A percentile compares a stretch with the other conserved stretches of the same genome.
These are phyloP conservation scores for Patiria pectinifera DNA, from an alignment of 53 echinoderm and acorn worm species.

Conservation along the genomic window DNA sequence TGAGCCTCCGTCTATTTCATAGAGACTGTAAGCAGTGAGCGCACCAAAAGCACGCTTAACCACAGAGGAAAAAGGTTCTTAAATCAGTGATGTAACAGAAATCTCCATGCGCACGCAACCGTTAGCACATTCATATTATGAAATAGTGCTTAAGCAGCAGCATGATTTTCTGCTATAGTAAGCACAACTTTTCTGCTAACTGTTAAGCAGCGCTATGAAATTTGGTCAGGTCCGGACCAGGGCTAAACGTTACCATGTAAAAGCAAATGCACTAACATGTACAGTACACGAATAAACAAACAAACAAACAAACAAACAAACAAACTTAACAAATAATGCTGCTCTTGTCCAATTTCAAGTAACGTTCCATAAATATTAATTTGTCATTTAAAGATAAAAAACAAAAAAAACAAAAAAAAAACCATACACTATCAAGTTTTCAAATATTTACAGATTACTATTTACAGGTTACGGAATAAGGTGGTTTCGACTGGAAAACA, in stretches of 20 bases:
- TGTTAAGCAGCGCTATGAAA: no score
- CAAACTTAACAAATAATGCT: background rate
- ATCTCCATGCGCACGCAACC: background rate
- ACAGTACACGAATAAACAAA: background rate
- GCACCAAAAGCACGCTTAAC: no score
- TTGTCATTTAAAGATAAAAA: conserved; percentile 4
- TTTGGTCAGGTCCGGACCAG: no score
- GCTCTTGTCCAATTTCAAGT: conserved; percentile 36
- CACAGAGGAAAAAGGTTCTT: no score
- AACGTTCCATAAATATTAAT: conserved; percentile 48
- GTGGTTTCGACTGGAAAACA: background rate
- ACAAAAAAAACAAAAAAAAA: background rate
- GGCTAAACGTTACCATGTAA: background rate
- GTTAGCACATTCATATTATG: no score
- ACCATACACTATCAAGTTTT: conserved; percentile 29
- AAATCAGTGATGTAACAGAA: no score
- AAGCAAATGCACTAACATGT: background rate
- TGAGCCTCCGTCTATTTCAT: no score
- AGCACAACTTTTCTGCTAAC: no score
- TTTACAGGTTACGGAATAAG: conserved; percentile 50
- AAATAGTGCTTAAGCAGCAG: no score
- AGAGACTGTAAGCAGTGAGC: no score
- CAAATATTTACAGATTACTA: conserved; percentile 57
- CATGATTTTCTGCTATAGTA: no score
- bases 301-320: background rate